A percentile compares a stretch with the other conserved stretches of the same genome.
These are phyloP conservation scores for Myocastor coypus DNA, from an alignment of 2,113 vertebrate genomes.

Conservation along the genomic window DNA sequence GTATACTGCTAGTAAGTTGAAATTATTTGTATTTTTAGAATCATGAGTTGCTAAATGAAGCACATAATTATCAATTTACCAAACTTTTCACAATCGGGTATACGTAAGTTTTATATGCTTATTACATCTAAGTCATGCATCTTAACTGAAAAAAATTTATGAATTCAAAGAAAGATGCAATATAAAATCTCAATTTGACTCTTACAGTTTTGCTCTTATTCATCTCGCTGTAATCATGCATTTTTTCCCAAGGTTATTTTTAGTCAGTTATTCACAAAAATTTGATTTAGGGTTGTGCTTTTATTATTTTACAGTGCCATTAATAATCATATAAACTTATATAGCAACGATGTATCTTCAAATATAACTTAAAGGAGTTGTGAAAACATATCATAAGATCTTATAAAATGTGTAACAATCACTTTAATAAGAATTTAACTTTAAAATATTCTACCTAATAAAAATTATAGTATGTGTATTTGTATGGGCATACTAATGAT, in stretches of 20 bases:
- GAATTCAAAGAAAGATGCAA: not conserved
- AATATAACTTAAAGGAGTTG: not conserved
- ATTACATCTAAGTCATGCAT: not conserved
- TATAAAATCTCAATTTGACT: not conserved
- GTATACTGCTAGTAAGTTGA: slow-evolving; percentile 17
- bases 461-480: not conserved
- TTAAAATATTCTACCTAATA: not conserved
- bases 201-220: too few species aligned
- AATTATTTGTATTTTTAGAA: not conserved
- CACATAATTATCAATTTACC: not conserved
- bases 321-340: not conserved
- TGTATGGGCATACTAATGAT: not conserved
- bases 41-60: not conserved
- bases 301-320: not conserved
- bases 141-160: not conserved
- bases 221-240: not conserved
- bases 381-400: not conserved
- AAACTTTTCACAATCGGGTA: not conserved
- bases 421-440: not conserved
- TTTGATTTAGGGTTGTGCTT: not conserved
- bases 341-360: not conserved
- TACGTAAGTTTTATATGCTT: not conserved
- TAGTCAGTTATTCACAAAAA: not conserved
- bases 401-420: not conserved
- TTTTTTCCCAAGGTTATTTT: not conserved